Base-by-base conservation (phyloP, 2,888 invertebrate genomes). In the Cephus nigrinus region DNA sequence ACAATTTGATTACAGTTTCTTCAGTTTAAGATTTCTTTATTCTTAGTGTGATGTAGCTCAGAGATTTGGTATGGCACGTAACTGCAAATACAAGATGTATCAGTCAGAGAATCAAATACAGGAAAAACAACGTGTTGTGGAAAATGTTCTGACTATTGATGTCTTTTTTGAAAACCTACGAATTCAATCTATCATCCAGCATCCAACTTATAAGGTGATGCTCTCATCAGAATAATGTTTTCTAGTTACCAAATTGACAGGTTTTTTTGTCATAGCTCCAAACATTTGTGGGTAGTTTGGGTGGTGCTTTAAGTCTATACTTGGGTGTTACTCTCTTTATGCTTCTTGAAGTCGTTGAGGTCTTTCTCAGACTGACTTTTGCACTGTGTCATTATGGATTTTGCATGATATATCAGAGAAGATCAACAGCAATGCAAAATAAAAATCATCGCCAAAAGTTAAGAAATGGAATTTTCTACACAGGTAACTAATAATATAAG, bases 231-330 rank as follows among this genome's bases (percentile, higher is more conserved):
- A 55, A 23, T 55, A 23, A 55, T 55, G 23, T 55, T 55, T 23
- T 9, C 55, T 15, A 55, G 23, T 55, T 55, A 55, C 9, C 55
- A 55, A 55, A 55, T 23, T 55, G 55, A 55, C 9, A 55, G 5
- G 5, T 55, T 55, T 40, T 15, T 23, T 31, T 23, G 3, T 31
- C 35, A 55, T 72, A 82, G 82, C 40, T 78, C 33, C 81, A 82
- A 76, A 77, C 78, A 30, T 79, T 80, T 40, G 79, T 82, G 11
- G 81, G 80, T 5, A 80, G 80, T 30, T 76, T 82, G 35, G 82
- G 82, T 33, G 82, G 82, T 30, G 82, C 80, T n/a, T 78, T 82
- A n/a, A 82, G 82, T 69, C 77, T 82, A 4, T 82, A 82, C 75
- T 75, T 82, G n/a, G 82, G 82, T 68, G 76, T 82, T 5, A 80